Percentiles rank a stretch among this genome's conserved stretches.
phyloP scores from a whole-genome alignment of 2,888 invertebrate genomes.

The Mythimna pallens region DNA sequence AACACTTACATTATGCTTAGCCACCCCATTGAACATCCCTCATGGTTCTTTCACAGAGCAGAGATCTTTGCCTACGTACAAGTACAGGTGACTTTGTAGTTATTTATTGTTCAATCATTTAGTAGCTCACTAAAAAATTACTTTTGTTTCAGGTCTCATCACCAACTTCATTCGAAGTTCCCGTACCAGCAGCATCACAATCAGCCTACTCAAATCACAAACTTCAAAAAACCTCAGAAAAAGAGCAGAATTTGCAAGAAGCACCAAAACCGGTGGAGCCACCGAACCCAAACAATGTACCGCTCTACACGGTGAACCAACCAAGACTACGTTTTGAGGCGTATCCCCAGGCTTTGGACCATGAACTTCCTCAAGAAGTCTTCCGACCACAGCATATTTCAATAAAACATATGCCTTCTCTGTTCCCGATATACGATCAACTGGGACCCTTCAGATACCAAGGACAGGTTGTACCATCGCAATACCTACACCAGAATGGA shows the following conservation, averaged over 20 bases:
- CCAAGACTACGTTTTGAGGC: conserved; percentile 29
- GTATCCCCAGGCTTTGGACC: conserved; percentile 16
- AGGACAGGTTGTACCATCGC: conserved; percentile 34
- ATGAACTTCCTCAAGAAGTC: conserved; percentile 9
- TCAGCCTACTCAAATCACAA: conserved; percentile 75
- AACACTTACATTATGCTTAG: neutral
- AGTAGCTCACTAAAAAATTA: neutral
- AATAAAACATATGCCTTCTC: neutral
- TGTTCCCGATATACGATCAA: conserved; percentile 45
- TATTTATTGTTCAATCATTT: neutral
- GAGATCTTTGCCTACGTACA: too few relatives aligned
- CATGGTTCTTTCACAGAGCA: too few relatives aligned
- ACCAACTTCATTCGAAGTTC: conserved; percentile 80
- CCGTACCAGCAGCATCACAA: conserved; percentile 76
- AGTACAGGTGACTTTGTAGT: neutral
- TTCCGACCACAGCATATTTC: neutral
- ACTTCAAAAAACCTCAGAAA: conserved; percentile 62
- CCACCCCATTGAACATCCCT: conserved; percentile 6
- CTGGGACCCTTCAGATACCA: conserved; percentile 37
- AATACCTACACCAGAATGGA: conserved; percentile 34
- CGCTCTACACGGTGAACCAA: conserved; percentile 14
- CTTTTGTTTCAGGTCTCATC: conserved; percentile 74
- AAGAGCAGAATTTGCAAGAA: conserved; percentile 23
- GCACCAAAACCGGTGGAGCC: conserved; percentile 6
- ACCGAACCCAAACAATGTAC: neutral